Evolutionary conservation across 2,888 invertebrate species (phyloP).

Genomic region (Tinea semifulvella): DNA sequence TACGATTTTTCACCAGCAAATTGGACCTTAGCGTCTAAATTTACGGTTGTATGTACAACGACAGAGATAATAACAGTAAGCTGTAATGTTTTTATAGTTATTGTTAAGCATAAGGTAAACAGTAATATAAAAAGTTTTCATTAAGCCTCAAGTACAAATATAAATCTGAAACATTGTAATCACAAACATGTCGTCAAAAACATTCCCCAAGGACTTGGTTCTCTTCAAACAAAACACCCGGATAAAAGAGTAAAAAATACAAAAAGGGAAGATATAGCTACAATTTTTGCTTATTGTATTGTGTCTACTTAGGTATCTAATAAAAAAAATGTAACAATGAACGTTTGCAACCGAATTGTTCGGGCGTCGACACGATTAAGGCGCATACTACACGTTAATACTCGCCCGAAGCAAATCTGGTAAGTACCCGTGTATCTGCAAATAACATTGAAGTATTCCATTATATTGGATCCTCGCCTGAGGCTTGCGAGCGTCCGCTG

Average conservation of each 20-base stretch:
- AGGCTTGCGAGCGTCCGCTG: slow-evolving; percentile 51
- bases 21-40: too few species aligned
- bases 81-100: too few species aligned
- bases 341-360: slow-evolving; percentile 11
- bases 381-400: slow-evolving; percentile 45
- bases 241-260: slow-evolving; percentile 8
- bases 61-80: too few species aligned
- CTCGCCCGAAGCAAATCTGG: slow-evolving; percentile 44
- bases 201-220: slow-evolving; percentile 4
- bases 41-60: too few species aligned
- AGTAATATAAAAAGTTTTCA: slow-evolving; percentile 2
- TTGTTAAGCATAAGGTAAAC: neutral
- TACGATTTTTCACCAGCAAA: too few species aligned
- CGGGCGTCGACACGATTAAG: slow-evolving; percentile 41
- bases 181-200: slow-evolving; percentile 5
- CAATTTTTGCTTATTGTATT: neutral
- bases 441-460: slow-evolving; percentile 64
- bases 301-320: neutral
- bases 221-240: neutral
- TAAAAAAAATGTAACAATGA: slow-evolving; percentile 9
- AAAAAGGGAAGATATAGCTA: neutral
- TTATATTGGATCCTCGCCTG: slow-evolving; percentile 62
- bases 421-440: slow-evolving; percentile 57
- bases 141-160: neutral
- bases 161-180: slow-evolving; percentile 4